phyloP scores from a whole-genome alignment of 2,888 invertebrate species.

The Polyommatus icarus region DNA sequence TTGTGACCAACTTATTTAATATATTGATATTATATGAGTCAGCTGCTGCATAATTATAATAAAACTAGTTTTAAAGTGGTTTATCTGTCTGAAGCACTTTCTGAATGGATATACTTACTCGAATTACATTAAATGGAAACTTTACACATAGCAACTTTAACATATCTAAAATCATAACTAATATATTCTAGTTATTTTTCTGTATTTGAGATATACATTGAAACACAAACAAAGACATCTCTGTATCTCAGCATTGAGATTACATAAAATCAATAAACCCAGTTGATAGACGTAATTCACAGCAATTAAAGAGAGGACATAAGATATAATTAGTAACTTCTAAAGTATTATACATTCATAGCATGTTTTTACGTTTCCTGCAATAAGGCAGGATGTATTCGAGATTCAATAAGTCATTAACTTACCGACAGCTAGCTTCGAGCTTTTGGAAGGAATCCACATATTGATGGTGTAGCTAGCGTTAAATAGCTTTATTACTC shows the following conservation, averaged over 20 bases:
- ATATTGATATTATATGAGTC: neutral
- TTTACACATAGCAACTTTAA: neutral
- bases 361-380: conserved; percentile 71
- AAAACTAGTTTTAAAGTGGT: neutral
- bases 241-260: neutral
- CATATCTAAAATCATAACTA: neutral
- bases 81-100: neutral
- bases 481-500: conserved; percentile 26
- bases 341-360: conserved; percentile 65
- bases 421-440: conserved; percentile 89
- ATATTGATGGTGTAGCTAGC: conserved; percentile 60
- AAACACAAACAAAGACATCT: conserved; percentile 18
- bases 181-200: neutral
- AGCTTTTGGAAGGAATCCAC: conserved; percentile 87
- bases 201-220: neutral
- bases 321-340: conserved; percentile 41
- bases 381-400: conserved; percentile 50
- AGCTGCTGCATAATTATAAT: conserved; percentile 2
- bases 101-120: neutral
- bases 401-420: conserved; percentile 64
- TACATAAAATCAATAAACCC: conserved; percentile 15
- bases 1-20: neutral
- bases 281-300: neutral
- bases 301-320: neutral
- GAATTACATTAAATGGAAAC: neutral